These are phyloP conservation scores for Hippopotamyrus pictus DNA, from an alignment of 2,797 vertebrate species.

Conservation along the genomic window DNA sequence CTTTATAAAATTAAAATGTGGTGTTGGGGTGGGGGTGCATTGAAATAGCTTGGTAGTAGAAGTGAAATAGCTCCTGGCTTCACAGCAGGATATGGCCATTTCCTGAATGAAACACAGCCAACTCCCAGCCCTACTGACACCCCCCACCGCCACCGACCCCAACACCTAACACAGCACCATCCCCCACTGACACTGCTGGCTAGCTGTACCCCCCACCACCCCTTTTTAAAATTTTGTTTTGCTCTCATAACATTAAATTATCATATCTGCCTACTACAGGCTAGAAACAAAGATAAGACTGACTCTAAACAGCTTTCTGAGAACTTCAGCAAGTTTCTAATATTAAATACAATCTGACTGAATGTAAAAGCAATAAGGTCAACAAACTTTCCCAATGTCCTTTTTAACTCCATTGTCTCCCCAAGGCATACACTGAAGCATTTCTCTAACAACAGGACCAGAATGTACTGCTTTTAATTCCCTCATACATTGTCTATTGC, in stretches of 20 bases:
- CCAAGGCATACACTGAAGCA: not conserved
- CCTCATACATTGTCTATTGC: not conserved
- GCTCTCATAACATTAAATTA: not conserved
- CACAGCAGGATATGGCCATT: not conserved
- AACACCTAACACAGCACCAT: not conserved
- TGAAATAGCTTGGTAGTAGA: not conserved
- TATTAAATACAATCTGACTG: not conserved
- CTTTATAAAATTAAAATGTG: not conserved
- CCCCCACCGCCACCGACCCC: not conserved
- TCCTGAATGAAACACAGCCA: not conserved
- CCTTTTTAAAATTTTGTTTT: not conserved
- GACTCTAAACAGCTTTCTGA: not conserved
- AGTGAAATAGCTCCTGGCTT: not conserved
- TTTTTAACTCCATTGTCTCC: not conserved
- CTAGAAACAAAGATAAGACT: not conserved
- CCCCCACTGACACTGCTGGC: not conserved
- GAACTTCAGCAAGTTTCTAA: not conserved
- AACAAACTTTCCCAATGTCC: conserved; percentile 4
- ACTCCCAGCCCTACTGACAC: not conserved
- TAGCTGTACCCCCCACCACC: not conserved
- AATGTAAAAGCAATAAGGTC: conserved; percentile 6
- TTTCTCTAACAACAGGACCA: conserved; percentile 13
- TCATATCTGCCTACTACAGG: not conserved
- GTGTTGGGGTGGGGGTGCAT: not conserved
- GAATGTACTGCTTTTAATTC: not conserved